phyloP scores from a whole-genome alignment of 1,140 invertebrate species.

The Lamellibrachia luymesi region DNA sequence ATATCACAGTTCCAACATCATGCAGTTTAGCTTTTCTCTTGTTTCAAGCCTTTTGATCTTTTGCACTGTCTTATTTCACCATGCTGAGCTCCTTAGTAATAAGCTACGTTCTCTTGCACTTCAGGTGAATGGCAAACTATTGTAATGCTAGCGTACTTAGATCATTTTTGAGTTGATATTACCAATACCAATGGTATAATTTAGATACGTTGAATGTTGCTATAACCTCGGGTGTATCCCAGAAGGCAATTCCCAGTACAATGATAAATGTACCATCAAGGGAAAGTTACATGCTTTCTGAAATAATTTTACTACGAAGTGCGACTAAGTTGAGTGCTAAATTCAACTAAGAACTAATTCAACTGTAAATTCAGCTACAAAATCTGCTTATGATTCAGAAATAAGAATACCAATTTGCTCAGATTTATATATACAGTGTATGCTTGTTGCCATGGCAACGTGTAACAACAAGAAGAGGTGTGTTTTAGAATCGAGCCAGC shows the following conservation, averaged over 20 bases:
- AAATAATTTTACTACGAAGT: background rate
- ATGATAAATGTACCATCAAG: background rate
- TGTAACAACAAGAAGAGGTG: background rate
- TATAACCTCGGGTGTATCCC: background rate
- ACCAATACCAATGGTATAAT: too few relatives aligned
- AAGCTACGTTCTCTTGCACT: background rate
- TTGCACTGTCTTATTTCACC: background rate
- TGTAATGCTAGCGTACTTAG: too few relatives aligned
- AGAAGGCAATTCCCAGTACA: background rate
- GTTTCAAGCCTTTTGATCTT: background rate
- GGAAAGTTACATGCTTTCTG: background rate
- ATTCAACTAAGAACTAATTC: background rate
- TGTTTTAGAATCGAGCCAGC: conserved; percentile 71
- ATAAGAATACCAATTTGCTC: too few relatives aligned
- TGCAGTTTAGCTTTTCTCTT: background rate
- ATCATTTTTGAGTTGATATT: too few relatives aligned
- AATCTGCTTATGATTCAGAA: too few relatives aligned
- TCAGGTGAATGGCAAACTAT: background rate
- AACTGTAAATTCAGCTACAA: too few relatives aligned
- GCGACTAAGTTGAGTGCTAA: background rate
- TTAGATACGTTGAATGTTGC: background rate
- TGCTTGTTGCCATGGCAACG: background rate
- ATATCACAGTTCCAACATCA: background rate
- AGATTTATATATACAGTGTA: background rate
- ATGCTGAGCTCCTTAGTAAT: background rate